Base-by-base conservation (phyloP, 2,888 invertebrate genomes). In the Drosophila colorata region DNA sequence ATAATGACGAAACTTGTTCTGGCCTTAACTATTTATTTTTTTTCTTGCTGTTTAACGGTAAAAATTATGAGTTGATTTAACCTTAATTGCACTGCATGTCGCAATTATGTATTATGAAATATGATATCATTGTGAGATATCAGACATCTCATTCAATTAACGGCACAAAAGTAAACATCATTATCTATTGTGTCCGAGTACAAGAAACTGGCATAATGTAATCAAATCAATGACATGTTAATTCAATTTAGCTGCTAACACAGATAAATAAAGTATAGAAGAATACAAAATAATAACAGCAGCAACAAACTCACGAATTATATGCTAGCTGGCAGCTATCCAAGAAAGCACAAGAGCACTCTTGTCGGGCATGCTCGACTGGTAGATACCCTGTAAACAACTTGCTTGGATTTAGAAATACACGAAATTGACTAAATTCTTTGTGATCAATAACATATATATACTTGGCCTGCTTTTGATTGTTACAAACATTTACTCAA, bases 131-230 rank as follows among this genome's bases (percentile, higher is more conserved):
- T 38, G 13, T 4, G n/a, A 20, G 31, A 51, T 41, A 63, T 63
- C 48, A 5, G 35, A 16, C 40, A 33, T 18, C 38, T 63, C 40
- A 64, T 48, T 63, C 64, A 48, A 64, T 41, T 41, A 63, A 35
- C 63, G 14, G 16, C 33, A 33, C 13, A 64, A 69, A 72, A 63
- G 65, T 51, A 40, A 65, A 69, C 40, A 65, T 52, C 46, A 53
- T 74, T 70, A 48, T 66, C 67, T 23, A 43, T n/a, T 40, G 9
- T 31, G 25, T 31, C 7, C 18, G 16, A 51, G 18, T 18, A 28
- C 18, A 48, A 51, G 11, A 40, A 33, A 33, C 13, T 40, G 14
- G 13, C 31, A 47, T 25, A 40, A 23, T 13, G 18, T 47, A 47
- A 55, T 59, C 31, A 55, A 56, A 51, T 28, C 13, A 61, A 38